Percentiles rank a stretch among this genome's conserved stretches.
Conservation (phyloP, 2,797 vertebrate genomes). For the Peromyscus eremicus region DNA sequence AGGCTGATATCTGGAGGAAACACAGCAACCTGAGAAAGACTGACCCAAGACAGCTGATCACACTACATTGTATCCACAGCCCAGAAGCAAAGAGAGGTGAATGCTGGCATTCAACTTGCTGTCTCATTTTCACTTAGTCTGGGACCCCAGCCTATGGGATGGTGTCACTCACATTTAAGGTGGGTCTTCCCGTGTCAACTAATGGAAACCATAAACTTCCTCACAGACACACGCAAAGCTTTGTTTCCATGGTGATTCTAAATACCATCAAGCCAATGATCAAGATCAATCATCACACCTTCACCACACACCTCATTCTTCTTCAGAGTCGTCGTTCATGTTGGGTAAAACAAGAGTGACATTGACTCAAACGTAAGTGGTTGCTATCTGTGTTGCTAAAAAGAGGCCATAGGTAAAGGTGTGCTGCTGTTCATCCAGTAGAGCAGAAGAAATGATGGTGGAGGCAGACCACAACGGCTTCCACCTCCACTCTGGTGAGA, state of each 20-base stretch:
- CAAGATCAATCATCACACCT: background rate
- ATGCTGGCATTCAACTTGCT: background rate
- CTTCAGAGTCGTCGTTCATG: background rate
- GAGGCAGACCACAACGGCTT: background rate
- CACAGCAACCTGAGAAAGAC: background rate
- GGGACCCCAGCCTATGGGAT: background rate
- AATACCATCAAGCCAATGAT: background rate
- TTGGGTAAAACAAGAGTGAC: background rate
- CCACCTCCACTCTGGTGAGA: background rate
- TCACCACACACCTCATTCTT: background rate
- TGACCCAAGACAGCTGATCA: background rate
- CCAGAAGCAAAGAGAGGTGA: background rate
- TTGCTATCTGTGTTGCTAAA: background rate
- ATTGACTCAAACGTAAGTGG: background rate
- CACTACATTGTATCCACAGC: background rate
- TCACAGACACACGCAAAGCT: background rate
- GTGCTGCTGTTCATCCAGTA: background rate
- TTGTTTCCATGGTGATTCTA: background rate
- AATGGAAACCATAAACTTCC: background rate
- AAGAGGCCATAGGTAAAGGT: background rate
- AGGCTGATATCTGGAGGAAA: background rate
- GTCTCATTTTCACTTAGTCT: background rate
- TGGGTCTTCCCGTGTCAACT: background rate
- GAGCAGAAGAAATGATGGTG: background rate
- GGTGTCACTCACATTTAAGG: background rate